phyloP scores from a whole-genome alignment of 2,888 invertebrate genomes.

The Epirrhoe alternata region DNA sequence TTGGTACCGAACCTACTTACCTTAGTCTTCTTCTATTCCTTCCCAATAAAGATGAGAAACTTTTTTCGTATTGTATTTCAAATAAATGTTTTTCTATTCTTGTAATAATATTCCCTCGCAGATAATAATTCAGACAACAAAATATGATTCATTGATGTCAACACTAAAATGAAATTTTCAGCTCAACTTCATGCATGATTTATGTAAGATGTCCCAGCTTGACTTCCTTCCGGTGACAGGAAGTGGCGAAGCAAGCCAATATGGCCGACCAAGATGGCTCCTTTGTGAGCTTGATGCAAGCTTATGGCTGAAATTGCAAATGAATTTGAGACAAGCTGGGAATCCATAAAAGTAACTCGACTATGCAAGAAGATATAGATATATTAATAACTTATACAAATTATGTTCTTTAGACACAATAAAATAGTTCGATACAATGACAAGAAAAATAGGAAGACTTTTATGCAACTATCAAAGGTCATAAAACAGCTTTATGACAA shows the following conservation, averaged over 20 bases:
- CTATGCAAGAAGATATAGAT: no score
- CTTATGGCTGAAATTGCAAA: background rate
- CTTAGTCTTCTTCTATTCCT: no score
- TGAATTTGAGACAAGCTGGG: background rate
- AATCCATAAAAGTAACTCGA: background rate
- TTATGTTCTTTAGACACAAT: no score
- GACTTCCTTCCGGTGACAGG: conserved; percentile 36
- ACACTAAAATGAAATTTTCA: conserved; percentile 17
- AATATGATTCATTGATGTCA: background rate
- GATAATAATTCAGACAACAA: background rate
- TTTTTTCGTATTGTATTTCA: no score
- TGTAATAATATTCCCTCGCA: background rate
- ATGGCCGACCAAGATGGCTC: conserved; percentile 36
- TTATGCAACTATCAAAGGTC: no score
- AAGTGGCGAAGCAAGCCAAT: conserved; percentile 32
- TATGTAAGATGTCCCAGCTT: conserved; percentile 31
- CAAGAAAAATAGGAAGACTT: no score
- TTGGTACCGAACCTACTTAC: no score
- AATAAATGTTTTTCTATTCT: no score
- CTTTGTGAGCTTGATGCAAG: conserved; percentile 5
- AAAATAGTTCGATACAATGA: no score
- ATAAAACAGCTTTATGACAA: no score
- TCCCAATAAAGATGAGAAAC: no score
- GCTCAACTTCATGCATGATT: conserved; percentile 25
- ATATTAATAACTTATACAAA: no score